Evolutionary conservation across 2,888 invertebrate species (phyloP), one percentile per base, ranked within the genome.

Genomic region (Megalurothrips usitatus): DNA sequence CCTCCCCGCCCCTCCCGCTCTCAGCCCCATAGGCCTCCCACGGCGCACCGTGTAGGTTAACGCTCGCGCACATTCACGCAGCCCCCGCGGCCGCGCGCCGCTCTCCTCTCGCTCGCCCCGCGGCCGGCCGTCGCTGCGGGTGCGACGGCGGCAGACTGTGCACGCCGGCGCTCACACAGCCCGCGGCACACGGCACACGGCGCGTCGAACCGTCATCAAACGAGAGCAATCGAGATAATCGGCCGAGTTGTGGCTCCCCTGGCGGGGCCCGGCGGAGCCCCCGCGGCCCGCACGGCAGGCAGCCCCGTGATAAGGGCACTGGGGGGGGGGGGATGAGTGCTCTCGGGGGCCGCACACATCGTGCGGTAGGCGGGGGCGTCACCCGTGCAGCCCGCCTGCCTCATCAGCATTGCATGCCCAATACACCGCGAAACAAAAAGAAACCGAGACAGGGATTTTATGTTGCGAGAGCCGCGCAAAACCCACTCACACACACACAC

Each of bases 151-250:
- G 8, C 23, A 23, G 68, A 23, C 34, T 4, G 14, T 14, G 58
- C 58, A n/a, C n/a, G 58, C 58, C 9, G 52, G 8, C 52, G 14
- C 58, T 19, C 17, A 58, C 52, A 17, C 58, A 10, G 58, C 17
- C 19, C 58, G n/a, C 19, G n/a, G 58, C 58, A 58, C 19, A 49
- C 10, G 14, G 49, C 49, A 14, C 49, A 52, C 52, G 12, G 68
- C 26, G 68, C 68, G 26, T 75, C 68, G 68, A 75, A 75, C 68
- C 68, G 68, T 68, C 68, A 75, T 75, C 68, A 75, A 11, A 26
- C 68, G 23, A 75, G 68, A 75, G 68, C 68, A 75, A 75, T 75
- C 68, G 68, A 75, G 68, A 75, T 75, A 75, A 75, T 75, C 68
- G 68, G 12, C 12, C 68, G 68, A 75, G 68, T 75, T 75, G 68